These are phyloP conservation scores for Flexamia atlantica DNA, from an alignment of 2,888 invertebrate species.

Conservation along the genomic window DNA sequence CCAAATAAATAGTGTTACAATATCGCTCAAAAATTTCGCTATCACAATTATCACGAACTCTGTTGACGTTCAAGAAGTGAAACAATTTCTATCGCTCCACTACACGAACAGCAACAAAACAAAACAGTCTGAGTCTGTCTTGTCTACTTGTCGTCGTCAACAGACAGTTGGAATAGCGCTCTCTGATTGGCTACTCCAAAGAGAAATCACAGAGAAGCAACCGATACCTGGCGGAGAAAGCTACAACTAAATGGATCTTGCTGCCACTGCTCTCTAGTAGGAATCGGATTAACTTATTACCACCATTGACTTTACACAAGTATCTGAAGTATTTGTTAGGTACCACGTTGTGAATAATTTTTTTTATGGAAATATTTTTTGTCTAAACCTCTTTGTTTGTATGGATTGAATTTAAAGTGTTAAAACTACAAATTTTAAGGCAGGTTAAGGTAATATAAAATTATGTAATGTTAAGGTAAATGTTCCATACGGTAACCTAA, in stretches of 20 bases:
- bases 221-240: not conserved
- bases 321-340: too few relatives aligned
- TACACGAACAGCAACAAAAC: constrained; percentile 41
- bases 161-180: not conserved
- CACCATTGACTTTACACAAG: too few relatives aligned
- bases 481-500: too few relatives aligned
- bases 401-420: too few relatives aligned
- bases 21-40: constrained; percentile 46
- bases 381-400: too few relatives aligned
- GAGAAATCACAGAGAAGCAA: not conserved
- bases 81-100: constrained; percentile 9
- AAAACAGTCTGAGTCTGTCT: not conserved
- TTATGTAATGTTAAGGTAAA: too few relatives aligned
- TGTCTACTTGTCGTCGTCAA: not conserved
- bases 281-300: too few relatives aligned
- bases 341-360: too few relatives aligned
- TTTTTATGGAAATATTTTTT: too few relatives aligned
- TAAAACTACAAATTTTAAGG: too few relatives aligned
- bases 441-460: too few relatives aligned
- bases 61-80: constrained; percentile 47
- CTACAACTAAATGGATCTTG: not conserved
- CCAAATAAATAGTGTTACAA: not conserved
- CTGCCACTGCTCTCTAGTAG: too few relatives aligned
- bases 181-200: not conserved
- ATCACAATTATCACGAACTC: not conserved